A percentile compares a stretch with the other conserved stretches of the same genome.
Evolutionary conservation across 2,113 vertebrate species (phyloP).

Genomic region (Tragelaphus buxtoni): DNA sequence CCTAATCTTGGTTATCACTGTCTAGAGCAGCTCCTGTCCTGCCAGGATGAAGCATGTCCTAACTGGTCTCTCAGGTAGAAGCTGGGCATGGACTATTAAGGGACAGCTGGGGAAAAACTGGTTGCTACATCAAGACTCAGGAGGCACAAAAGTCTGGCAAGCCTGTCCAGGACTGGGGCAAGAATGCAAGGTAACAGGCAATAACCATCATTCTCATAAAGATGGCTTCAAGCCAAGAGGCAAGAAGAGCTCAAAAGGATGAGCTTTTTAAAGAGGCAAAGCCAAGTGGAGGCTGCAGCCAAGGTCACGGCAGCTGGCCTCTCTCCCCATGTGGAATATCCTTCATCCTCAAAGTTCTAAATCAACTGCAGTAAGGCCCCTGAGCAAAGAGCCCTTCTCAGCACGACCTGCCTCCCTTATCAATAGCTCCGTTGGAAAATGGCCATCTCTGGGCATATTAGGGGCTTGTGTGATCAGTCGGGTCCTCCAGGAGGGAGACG

Average conservation of each 20-base stretch:
- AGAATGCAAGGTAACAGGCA: not conserved
- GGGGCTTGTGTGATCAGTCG: not conserved
- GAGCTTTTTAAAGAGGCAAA: not conserved
- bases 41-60: not conserved
- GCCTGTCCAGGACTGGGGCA: not conserved
- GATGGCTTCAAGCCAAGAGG: not conserved
- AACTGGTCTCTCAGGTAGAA: not conserved
- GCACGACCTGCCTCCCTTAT: not conserved
- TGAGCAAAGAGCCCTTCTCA: not conserved
- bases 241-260: not conserved
- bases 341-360: constrained; percentile 14
- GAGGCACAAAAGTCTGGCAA: not conserved
- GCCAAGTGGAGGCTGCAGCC: not conserved
- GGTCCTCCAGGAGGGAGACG: not conserved
- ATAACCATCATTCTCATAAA: not conserved
- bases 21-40: not conserved
- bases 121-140: not conserved
- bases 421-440: not conserved
- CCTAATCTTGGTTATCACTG: not conserved
- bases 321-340: not conserved
- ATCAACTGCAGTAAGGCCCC: not conserved
- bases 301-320: not conserved
- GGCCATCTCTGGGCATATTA: not conserved
- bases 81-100: not conserved
- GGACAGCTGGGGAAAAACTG: not conserved